Conservation (phyloP, 2,888 invertebrate species). For the Labia minor region DNA sequence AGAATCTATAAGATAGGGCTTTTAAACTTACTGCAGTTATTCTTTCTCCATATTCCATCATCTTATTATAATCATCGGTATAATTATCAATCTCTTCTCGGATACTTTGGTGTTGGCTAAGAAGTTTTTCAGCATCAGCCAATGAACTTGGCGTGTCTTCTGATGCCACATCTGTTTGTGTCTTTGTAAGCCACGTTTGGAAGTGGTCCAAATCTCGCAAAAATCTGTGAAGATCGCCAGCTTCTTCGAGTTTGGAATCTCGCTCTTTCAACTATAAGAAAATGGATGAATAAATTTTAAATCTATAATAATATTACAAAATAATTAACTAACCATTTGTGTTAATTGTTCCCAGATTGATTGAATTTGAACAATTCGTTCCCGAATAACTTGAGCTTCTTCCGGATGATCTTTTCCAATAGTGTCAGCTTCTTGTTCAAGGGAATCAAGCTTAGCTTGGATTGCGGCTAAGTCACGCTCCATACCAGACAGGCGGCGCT, state of each 20-base stretch:
- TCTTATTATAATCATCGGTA: slow-evolving; percentile 93
- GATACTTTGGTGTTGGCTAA: slow-evolving; percentile 96
- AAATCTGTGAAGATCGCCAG: slow-evolving; percentile 96
- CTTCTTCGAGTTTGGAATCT: slow-evolving; percentile 96
- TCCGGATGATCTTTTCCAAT: slow-evolving; percentile 93
- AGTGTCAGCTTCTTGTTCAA: slow-evolving; percentile 84
- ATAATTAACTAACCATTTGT: slow-evolving; percentile 56
- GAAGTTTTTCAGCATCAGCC: slow-evolving; percentile 91
- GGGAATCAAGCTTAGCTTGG: slow-evolving; percentile 87
- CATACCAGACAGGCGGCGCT: slow-evolving; percentile 93
- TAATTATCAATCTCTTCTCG: slow-evolving; percentile 99
- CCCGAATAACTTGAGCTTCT: slow-evolving; percentile 79
- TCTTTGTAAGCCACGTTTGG: slow-evolving; percentile 97
- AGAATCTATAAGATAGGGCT: slow-evolving; percentile 2
- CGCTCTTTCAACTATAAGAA: slow-evolving; percentile 75
- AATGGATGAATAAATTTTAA: not conserved
- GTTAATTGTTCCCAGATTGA: slow-evolving; percentile 94
- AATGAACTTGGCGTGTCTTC: slow-evolving; percentile 89
- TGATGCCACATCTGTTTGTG: slow-evolving; percentile 97
- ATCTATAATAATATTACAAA: not conserved
- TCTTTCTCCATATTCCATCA: slow-evolving; percentile 99
- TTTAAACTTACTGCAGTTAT: slow-evolving; percentile 67
- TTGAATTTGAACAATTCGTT: slow-evolving; percentile 83
- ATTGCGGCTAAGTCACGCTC: slow-evolving; percentile 98
- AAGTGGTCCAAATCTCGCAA: slow-evolving; percentile 98